These are phyloP conservation scores for Crenichthys baileyi DNA, from an alignment of 2,797 vertebrate genomes.

Conservation along the genomic window DNA sequence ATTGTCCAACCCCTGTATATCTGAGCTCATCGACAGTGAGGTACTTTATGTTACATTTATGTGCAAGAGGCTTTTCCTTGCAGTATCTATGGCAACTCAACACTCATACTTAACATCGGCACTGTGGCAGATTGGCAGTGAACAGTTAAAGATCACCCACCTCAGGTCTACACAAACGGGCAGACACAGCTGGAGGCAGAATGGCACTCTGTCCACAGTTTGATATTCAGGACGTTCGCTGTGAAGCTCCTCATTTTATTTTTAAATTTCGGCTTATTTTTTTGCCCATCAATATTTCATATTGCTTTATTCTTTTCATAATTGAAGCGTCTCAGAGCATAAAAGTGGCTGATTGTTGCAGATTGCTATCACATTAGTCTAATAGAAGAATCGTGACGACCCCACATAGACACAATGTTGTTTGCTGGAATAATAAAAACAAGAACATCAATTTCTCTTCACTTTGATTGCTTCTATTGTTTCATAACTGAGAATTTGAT, in stretches of 20 bases:
- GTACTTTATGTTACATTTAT: slow-evolving; percentile 40
- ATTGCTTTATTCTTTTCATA: slow-evolving; percentile 15
- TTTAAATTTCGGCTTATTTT: slow-evolving; percentile 29
- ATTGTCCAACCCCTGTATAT: too few species aligned
- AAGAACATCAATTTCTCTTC: not conserved
- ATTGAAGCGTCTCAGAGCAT: slow-evolving; percentile 14
- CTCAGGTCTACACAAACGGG: slow-evolving; percentile 15
- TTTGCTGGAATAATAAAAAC: slow-evolving; percentile 10
- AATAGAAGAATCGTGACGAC: slow-evolving; percentile 21
- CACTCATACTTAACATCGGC: slow-evolving; percentile 14
- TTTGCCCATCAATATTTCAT: slow-evolving; percentile 38
- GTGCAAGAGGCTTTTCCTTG: slow-evolving; percentile 9
- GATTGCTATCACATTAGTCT: slow-evolving; percentile 13
- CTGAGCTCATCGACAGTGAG: slow-evolving; percentile 51
- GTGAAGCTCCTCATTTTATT: not conserved
- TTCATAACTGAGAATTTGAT: not conserved
- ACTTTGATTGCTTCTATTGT: slow-evolving; percentile 1
- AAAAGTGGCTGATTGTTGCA: slow-evolving; percentile 34
- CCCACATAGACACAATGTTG: not conserved
- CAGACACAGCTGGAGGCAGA: slow-evolving; percentile 9
- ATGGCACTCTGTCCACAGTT: slow-evolving; percentile 3
- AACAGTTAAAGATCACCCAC: slow-evolving; percentile 26
- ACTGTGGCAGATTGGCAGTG: slow-evolving; percentile 36
- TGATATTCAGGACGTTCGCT: slow-evolving; percentile 4
- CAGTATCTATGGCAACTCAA: slow-evolving; percentile 18